Conservation (phyloP, 1,140 invertebrate species). For the Calephelis virginiensis region DNA sequence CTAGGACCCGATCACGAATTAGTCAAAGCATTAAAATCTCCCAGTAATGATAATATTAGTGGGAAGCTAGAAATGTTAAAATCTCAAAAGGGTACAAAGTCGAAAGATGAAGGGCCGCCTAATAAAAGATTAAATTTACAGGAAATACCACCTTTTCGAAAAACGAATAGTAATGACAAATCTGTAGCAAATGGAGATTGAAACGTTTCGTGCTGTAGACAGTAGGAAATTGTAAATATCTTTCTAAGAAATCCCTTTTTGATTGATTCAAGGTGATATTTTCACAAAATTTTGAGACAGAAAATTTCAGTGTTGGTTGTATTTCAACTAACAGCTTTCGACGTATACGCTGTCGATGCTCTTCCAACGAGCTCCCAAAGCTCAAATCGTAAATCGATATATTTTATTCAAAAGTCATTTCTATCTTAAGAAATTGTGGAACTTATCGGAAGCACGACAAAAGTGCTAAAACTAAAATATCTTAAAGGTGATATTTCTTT, state of each 20-base stretch:
- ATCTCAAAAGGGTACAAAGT: conserved; percentile 61
- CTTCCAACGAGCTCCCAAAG: too few relatives aligned
- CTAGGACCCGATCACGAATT: conserved; percentile 81
- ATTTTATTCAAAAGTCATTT: too few relatives aligned
- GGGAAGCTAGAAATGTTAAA: conserved; percentile 58
- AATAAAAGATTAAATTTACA: conserved; percentile 71
- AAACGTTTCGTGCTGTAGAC: not conserved
- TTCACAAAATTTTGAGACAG: not conserved
- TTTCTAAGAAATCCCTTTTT: conserved; percentile 1
- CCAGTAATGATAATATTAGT: conserved; percentile 70
- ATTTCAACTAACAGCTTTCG: too few relatives aligned
- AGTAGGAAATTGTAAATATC: conserved; percentile 1
- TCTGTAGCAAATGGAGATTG: conserved; percentile 29
- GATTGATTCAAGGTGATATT: not conserved
- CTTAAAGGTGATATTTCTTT: not conserved
- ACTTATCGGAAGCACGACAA: too few relatives aligned
- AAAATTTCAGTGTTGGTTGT: too few relatives aligned
- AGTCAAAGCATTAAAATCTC: conserved; percentile 79
- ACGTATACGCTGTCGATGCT: too few relatives aligned
- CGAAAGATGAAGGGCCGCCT: conserved; percentile 70
- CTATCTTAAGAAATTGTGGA: too few relatives aligned
- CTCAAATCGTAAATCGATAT: too few relatives aligned
- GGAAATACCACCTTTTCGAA: conserved; percentile 77
- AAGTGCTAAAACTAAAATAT: too few relatives aligned
- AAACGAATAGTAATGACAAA: conserved; percentile 51